phyloP scores from a whole-genome alignment of 2,797 vertebrate species.

The Anableps anableps region DNA sequence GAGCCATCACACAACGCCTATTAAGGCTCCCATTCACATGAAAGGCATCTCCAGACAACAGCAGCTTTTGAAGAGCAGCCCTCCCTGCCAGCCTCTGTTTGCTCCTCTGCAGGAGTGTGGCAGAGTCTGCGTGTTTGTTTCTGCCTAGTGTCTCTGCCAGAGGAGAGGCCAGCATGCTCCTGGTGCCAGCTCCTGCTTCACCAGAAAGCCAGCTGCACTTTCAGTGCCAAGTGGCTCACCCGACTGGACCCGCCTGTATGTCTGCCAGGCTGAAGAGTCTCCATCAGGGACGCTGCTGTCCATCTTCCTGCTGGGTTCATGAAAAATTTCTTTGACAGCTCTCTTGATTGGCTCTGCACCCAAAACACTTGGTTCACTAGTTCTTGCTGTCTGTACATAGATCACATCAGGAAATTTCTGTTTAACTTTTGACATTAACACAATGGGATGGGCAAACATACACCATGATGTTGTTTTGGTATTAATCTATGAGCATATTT shows the following conservation, averaged over 20 bases:
- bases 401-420: conserved; percentile 29
- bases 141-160: conserved; percentile 54
- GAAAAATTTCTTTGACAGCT: conserved; percentile 80
- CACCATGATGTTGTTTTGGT: neutral
- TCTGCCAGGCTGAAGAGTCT: conserved; percentile 77
- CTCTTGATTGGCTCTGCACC: conserved; percentile 69
- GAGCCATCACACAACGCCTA: conserved; percentile 71
- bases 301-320: conserved; percentile 68
- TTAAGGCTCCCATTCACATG: conserved; percentile 74
- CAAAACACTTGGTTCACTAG: conserved; percentile 36
- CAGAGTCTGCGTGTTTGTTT: conserved; percentile 61
- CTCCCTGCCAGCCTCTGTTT: conserved; percentile 72
- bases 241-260: conserved; percentile 69
- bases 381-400: conserved; percentile 48
- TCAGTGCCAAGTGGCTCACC: conserved; percentile 68
- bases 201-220: conserved; percentile 62
- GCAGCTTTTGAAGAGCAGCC: conserved; percentile 72
- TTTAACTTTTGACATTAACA: conserved; percentile 1
- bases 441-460: neutral
- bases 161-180: conserved; percentile 60
- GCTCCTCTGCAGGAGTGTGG: conserved; percentile 74
- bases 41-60: conserved; percentile 75
- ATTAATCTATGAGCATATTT: neutral
- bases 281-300: conserved; percentile 67
- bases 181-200: conserved; percentile 67